Base-by-base conservation (phyloP, 2,888 invertebrate genomes). In the Apantesis nais region DNA sequence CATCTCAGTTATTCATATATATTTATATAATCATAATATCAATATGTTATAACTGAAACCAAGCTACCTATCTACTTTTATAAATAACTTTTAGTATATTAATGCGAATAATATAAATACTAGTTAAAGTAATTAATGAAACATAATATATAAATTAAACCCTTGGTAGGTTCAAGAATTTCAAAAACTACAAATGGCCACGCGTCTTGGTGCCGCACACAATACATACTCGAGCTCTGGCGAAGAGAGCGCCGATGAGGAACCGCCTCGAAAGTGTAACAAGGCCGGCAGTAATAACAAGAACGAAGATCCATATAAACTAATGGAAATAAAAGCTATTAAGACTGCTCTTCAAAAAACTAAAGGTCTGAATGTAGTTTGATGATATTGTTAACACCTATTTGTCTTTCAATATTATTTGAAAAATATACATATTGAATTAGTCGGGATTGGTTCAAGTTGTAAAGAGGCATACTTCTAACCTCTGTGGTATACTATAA, bases 251-350 rank as follows among this genome's bases (percentile, higher is more conserved):
- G 92, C 81, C 0, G 94, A 93, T 3, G 95, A 95, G 14, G 93
- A 93, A 76, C 86, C 90, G 0, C 80, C 90, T 0, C 85, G 90
- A 58, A 94, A 94, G 90, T 93, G 93, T 93, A 92, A 92, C 78
- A 94, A 94, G 81, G 75, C 90, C 14, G 83, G 84, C 16, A 89
- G 88, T 3, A 93, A 93, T 76, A 90, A 91, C 58, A 94, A 94
- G 78, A 94, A 94, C 73, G 95, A 94, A 72, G 94, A 95, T 83
- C 94, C 94, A 1, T 95, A 93, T 74, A 95, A 94, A 79, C 84
- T 94, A 2, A 93, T 95, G 94, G 94, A 95, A 88, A 95, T 95
- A 73, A 93, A 94, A 78, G 94, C 94, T 41, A 94, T 95, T 41
- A 94, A 93, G 80, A 91, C 94, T 14, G 94, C 95, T 39, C 84